Evolutionary conservation across 2,888 invertebrate genomes (phyloP).

Genomic region (Hofmannophila pseudospretella): DNA sequence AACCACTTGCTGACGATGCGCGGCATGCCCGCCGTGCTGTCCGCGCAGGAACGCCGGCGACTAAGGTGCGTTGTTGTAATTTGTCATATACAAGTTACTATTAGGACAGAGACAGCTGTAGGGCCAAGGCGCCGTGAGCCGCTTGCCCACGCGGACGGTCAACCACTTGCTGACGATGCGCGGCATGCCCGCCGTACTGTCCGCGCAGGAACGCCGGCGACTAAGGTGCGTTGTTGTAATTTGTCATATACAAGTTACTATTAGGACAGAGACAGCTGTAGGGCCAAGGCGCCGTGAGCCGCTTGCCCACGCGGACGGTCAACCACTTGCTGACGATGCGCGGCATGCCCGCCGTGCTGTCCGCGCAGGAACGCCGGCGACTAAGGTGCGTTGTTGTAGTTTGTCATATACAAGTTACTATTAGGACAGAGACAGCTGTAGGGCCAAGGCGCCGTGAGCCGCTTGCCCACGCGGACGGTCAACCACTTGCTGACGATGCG

Average conservation of each 20-base stretch:
- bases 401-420: too few relatives aligned
- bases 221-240: slow-evolving; percentile 58
- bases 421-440: too few relatives aligned
- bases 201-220: slow-evolving; percentile 53
- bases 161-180: slow-evolving; percentile 59
- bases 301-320: slow-evolving; percentile 53
- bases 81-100: too few relatives aligned
- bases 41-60: slow-evolving; percentile 53
- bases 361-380: slow-evolving; percentile 53
- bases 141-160: slow-evolving; percentile 53
- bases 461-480: too few relatives aligned
- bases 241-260: too few relatives aligned
- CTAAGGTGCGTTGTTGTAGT: slow-evolving; percentile 55
- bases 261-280: slow-evolving; percentile 59
- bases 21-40: slow-evolving; percentile 55
- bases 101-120: slow-evolving; percentile 59
- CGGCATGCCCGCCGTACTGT: slow-evolving; percentile 57
- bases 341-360: slow-evolving; percentile 55
- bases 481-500: too few relatives aligned
- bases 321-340: slow-evolving; percentile 59
- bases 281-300: slow-evolving; percentile 35
- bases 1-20: slow-evolving; percentile 59
- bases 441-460: too few relatives aligned
- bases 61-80: slow-evolving; percentile 58
- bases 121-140: slow-evolving; percentile 33